These are phyloP conservation scores for Neodiprion virginianus DNA, from an alignment of 1,140 invertebrate species.

Conservation along the genomic window DNA sequence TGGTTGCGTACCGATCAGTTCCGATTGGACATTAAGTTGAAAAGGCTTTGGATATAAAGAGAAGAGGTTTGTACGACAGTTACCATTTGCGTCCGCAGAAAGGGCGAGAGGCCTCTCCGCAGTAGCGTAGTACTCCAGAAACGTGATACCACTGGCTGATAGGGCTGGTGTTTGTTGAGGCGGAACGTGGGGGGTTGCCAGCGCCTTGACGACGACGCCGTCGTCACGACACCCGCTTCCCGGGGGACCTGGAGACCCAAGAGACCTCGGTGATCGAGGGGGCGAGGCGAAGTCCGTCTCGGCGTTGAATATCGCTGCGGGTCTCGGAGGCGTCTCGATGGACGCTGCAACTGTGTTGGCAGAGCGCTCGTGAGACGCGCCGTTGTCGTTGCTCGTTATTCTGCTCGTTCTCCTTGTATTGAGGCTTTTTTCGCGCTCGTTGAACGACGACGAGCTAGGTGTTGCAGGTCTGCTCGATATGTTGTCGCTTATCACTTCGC, in stretches of 20 bases:
- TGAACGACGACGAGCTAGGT: slow-evolving; percentile 15
- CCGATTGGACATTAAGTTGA: no score
- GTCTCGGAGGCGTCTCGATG: slow-evolving; percentile 53
- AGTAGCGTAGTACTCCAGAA: slow-evolving; percentile 13
- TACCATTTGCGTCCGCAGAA: not conserved
- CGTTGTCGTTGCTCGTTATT: slow-evolving; percentile 22
- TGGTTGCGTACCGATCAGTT: no score
- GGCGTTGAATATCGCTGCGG: slow-evolving; percentile 41
- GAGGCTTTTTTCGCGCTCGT: slow-evolving; percentile 26
- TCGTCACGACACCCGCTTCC: slow-evolving; percentile 23
- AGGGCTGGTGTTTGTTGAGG: slow-evolving; percentile 22
- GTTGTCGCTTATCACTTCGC: slow-evolving; percentile 26
- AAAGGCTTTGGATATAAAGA: no score
- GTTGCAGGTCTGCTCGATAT: slow-evolving; percentile 12
- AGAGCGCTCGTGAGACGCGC: slow-evolving; percentile 24
- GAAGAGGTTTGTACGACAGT: no score
- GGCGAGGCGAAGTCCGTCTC: slow-evolving; percentile 15
- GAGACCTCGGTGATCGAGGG: slow-evolving; percentile 29
- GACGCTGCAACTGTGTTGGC: slow-evolving; percentile 29
- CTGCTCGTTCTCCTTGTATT: slow-evolving; percentile 25
- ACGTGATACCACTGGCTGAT: slow-evolving; percentile 18
- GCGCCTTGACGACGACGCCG: slow-evolving; percentile 30
- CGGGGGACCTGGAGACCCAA: slow-evolving; percentile 20
- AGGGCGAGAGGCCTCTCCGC: not conserved
- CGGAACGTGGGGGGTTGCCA: slow-evolving; percentile 25